phyloP scores from a whole-genome alignment of 2,113 vertebrate genomes.

The Meriones unguiculatus region DNA sequence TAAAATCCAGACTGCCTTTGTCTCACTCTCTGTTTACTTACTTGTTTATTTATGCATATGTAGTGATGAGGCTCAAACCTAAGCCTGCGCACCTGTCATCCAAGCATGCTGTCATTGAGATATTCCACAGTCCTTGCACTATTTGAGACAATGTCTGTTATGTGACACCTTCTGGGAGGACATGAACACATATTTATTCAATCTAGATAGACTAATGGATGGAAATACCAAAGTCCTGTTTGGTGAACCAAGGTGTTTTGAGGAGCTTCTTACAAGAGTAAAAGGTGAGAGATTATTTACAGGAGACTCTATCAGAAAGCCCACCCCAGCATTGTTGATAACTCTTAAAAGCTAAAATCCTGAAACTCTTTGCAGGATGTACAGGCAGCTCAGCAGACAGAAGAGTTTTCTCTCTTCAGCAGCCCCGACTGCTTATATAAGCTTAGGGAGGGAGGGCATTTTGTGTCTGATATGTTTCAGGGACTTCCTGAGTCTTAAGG shows the following conservation, averaged over 20 bases:
- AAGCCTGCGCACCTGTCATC: too few species aligned
- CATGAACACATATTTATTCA: background rate
- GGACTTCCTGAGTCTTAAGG: background rate
- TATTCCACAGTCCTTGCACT: background rate
- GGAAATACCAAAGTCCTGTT: background rate
- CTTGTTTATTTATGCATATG: background rate
- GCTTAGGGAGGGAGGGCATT: background rate
- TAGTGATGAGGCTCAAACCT: background rate
- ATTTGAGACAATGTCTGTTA: background rate
- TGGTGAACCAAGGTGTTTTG: background rate
- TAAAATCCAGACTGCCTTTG: background rate
- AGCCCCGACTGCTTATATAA: background rate
- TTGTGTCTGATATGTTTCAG: background rate
- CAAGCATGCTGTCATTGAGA: background rate
- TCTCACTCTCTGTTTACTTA: background rate
- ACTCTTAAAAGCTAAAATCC: background rate
- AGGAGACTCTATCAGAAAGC: background rate
- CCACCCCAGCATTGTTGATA: background rate
- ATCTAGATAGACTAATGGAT: background rate
- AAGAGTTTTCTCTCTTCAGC: too few species aligned
- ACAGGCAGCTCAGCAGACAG: background rate
- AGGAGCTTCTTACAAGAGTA: background rate
- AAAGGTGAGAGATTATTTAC: background rate
- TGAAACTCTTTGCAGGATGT: background rate
- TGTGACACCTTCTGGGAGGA: background rate